Conservation (phyloP, 2,888 invertebrate species). For the Teleogryllus oceanicus region DNA sequence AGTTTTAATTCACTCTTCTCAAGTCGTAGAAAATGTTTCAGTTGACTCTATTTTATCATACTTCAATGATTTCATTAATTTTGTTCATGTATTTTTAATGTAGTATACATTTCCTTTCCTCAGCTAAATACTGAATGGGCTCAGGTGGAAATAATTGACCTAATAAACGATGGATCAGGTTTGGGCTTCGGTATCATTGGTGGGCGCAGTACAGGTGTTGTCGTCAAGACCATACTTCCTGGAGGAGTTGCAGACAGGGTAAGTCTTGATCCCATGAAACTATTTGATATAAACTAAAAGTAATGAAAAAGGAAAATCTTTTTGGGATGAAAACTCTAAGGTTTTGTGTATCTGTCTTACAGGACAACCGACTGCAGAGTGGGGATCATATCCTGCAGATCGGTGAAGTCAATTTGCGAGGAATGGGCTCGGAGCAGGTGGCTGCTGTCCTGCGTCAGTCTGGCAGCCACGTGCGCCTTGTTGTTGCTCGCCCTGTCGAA, state of each 20-base stretch:
- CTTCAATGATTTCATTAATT: too few relatives aligned
- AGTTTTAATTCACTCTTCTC: too few relatives aligned
- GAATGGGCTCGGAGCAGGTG: constrained; percentile 95
- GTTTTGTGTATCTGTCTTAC: constrained; percentile 33
- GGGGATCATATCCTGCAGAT: constrained; percentile 98
- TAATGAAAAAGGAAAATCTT: too few relatives aligned
- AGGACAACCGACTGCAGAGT: constrained; percentile 93
- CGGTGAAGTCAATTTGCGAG: constrained; percentile 89
- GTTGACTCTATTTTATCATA: too few relatives aligned
- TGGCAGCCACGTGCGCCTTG: constrained; percentile 88
- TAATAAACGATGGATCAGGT: constrained; percentile 96
- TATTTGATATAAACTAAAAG: neutral
- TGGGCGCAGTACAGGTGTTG: constrained; percentile 95
- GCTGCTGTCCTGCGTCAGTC: constrained; percentile 93
- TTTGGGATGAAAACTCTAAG: too few relatives aligned
- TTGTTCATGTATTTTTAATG: too few relatives aligned
- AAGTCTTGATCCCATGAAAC: constrained; percentile 45
- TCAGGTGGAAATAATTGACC: constrained; percentile 96
- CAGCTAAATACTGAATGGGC: constrained; percentile 99
- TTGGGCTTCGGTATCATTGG: constrained; percentile 99
- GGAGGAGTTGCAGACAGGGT: constrained; percentile 97
- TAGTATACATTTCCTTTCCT: constrained; percentile 41
- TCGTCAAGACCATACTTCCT: constrained; percentile 96
- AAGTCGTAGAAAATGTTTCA: too few relatives aligned
- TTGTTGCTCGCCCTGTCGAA: constrained; percentile 89